Base-by-base conservation (phyloP, 1,140 invertebrate genomes). In the Pararge aegeria region DNA sequence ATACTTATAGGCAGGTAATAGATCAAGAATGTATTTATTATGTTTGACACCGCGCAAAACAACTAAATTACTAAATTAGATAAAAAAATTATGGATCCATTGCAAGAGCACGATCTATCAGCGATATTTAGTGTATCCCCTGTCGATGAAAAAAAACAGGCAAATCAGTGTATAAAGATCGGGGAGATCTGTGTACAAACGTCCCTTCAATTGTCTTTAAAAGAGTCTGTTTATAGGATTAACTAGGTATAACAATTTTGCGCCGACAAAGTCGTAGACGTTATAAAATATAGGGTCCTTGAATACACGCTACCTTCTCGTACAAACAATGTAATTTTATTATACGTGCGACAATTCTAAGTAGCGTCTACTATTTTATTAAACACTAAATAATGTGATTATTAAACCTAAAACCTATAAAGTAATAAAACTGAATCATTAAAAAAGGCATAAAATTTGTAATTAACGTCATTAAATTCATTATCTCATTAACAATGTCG, bases 401-500 rank as follows among this genome's bases (percentile, higher is more conserved):
- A 46, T 15, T 46, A 46, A 46, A 46, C 42, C 42, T 46, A 46
- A 46, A 46, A 19, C 18, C 42, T 46, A 20, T 44, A 44, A 21
- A 46, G 20, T n/a, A 21, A 46, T 46, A 46, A 46, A 46, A 46
- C 6, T 20, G 42, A 46, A 12, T 12, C 42, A 12, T 46, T 46
- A 46, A 46, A 46, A 44, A 20, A 19, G 18, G 18, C 42, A 46
- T 20, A 20, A 46, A 46, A 46, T 20, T 34, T 46, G 18, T 46
- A 46, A 46, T 46, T 46, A 20, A 46, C 42, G 18, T 46, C 42
- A 46, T 46, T 46, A 12, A 46, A 46, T 12, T 46, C 18, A 46
- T 46, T 46, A 46, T 46, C 42, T 46, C 42, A 46, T 46, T 46
- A 46, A 46, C 42, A 46, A 46, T 46, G 42, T 46, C 19, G 19